Conservation (phyloP, 2,113 vertebrate genomes). For the Glaucomys volans region DNA sequence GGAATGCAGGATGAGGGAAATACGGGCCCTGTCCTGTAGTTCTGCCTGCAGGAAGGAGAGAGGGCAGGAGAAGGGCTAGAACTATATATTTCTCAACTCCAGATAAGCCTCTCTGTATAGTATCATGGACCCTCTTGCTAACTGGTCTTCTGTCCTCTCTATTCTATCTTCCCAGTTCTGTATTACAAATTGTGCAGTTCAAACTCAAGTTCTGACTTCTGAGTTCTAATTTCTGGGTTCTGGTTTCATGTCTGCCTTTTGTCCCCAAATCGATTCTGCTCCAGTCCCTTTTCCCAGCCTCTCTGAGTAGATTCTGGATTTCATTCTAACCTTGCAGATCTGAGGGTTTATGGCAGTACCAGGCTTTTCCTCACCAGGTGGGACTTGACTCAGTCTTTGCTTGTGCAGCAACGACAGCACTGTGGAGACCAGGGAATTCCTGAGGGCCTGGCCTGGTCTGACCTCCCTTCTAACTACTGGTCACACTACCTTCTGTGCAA, state of each 20-base stretch:
- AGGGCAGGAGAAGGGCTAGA: not conserved
- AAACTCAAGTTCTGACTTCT: conserved; percentile 11
- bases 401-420: not conserved
- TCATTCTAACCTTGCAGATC: not conserved
- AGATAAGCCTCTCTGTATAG: not conserved
- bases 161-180: not conserved
- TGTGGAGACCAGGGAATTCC: conserved; percentile 33
- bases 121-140: not conserved
- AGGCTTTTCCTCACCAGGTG: not conserved
- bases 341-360: conserved; percentile 7
- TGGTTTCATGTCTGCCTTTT: not conserved
- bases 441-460: not conserved
- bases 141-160: not conserved
- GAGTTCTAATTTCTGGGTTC: not conserved
- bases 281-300: not conserved
- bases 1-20: not conserved
- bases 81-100: not conserved
- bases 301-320: not conserved
- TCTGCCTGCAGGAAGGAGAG: not conserved
- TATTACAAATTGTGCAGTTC: not conserved
- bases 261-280: not conserved
- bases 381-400: conserved; percentile 8
- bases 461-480: not conserved
- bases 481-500: not conserved
- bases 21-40: not conserved